Percentiles rank a stretch among this genome's conserved stretches.
Evolutionary conservation across 1,140 invertebrate genomes (phyloP).

Genomic region (Eumeta japonica): DNA sequence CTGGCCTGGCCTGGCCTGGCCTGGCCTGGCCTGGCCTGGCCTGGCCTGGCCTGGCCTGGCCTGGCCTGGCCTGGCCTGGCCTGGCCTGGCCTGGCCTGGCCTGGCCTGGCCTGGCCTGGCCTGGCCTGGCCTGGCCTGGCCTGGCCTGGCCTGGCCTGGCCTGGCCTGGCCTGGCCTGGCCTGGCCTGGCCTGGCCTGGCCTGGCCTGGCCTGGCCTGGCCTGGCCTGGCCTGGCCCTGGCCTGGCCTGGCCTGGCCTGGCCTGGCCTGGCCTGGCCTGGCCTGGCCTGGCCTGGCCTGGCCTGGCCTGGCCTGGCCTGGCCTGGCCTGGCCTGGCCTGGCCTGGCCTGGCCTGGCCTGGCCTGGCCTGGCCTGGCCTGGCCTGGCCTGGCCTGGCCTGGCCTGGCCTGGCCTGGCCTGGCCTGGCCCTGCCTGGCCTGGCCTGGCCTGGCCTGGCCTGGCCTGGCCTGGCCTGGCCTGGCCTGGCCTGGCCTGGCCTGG

Average conservation of each 20-base stretch:
- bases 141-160: constrained; percentile 3
- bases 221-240: constrained; percentile 1
- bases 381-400: constrained; percentile 1
- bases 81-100: constrained; percentile 3
- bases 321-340: constrained; percentile 1
- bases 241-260: no score
- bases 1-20: constrained; percentile 3
- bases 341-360: constrained; percentile 1
- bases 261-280: constrained; percentile 8
- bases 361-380: constrained; percentile 1
- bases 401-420: constrained; percentile 1
- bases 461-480: constrained; percentile 1
- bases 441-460: constrained; percentile 3
- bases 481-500: constrained; percentile 1
- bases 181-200: background rate
- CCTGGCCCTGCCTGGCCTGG: constrained; percentile 1
- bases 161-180: background rate
- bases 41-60: constrained; percentile 3
- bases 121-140: constrained; percentile 3
- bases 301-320: constrained; percentile 1
- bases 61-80: constrained; percentile 3
- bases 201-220: constrained; percentile 1
- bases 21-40: constrained; percentile 3
- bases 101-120: constrained; percentile 3
- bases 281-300: background rate